A percentile compares a stretch with the other conserved stretches of the same genome.
Evolutionary conservation across 2,888 invertebrate species (phyloP).

Genomic region (Trachelus iudaicus): DNA sequence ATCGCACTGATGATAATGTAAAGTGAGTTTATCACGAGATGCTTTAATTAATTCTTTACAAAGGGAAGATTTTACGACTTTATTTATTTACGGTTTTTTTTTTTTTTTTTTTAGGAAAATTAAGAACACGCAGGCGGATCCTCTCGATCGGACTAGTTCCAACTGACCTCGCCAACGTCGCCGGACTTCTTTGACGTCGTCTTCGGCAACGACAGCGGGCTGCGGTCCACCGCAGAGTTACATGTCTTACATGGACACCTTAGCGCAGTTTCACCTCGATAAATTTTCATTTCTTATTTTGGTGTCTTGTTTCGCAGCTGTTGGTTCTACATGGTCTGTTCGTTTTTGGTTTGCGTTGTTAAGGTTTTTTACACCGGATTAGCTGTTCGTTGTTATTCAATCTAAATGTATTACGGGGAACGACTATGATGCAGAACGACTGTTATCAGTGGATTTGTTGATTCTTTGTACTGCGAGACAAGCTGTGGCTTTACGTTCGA

Average conservation of each 20-base stretch:
- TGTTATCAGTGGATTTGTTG: not conserved
- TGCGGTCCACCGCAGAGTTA: not conserved
- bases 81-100: no score
- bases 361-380: not conserved
- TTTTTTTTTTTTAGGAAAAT: not conserved
- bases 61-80: not conserved
- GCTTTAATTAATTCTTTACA: not conserved
- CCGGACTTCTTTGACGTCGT: not conserved
- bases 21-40: not conserved
- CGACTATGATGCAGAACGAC: not conserved
- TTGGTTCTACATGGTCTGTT: not conserved
- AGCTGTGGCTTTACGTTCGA: not conserved
- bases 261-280: not conserved
- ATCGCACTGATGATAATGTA: not conserved
- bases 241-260: not conserved
- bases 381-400: not conserved
- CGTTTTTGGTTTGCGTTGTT: not conserved
- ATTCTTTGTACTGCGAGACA: not conserved
- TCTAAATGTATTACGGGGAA: not conserved
- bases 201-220: not conserved
- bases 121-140: not conserved
- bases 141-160: not conserved
- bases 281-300: not conserved
- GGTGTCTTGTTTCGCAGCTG: not conserved
- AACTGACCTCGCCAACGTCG: not conserved